Conservation (phyloP, 2,797 vertebrate species). For the Cacajao melanocephalus region DNA sequence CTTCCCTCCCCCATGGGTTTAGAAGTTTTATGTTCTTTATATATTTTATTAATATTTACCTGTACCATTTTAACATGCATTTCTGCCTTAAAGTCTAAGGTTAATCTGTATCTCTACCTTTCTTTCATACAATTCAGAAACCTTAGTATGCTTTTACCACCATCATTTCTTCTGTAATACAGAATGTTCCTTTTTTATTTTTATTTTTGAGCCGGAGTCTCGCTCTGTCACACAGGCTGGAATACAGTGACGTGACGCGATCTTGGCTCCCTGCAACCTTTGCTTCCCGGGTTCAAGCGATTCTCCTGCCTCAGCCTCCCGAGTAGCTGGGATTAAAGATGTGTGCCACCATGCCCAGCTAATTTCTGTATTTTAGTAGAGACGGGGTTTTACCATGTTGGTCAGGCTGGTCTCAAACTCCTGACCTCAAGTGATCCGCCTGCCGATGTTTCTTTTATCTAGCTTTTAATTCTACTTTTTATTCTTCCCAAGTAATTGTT, state of each 20-base stretch:
- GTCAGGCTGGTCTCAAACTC: no score
- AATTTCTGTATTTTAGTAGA: no score
- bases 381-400: no score
- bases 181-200: neutral
- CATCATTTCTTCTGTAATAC: neutral
- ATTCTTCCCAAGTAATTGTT: neutral
- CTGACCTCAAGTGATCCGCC: no score
- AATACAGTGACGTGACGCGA: no score
- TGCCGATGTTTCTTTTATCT: neutral
- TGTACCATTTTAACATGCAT: neutral
- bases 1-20: neutral
- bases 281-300: no score
- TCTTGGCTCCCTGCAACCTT: no score
- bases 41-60: neutral
- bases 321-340: no score
- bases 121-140: neutral
- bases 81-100: neutral
- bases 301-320: no score
- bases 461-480: neutral
- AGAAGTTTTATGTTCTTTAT: neutral
- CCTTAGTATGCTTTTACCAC: neutral
- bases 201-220: no score
- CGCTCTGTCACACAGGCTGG: no score
- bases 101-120: neutral
- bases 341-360: no score